A percentile compares a stretch with the other conserved stretches of the same genome.
Evolutionary conservation across 92 coral and sea anemone species (phyloP).

Genomic region (Heliopora coerulea): DNA sequence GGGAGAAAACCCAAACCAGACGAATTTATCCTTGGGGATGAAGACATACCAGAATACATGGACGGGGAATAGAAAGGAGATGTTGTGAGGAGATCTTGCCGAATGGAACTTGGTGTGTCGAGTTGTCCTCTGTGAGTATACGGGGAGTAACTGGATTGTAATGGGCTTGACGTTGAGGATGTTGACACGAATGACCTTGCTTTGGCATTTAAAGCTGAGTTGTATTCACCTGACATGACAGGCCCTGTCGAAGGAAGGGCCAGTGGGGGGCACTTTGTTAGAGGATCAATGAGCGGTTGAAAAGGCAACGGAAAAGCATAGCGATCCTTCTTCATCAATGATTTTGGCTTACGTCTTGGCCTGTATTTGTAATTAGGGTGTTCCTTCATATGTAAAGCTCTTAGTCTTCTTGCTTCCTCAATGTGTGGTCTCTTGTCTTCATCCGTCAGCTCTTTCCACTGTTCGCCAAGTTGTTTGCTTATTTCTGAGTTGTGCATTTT

Average conservation of each 20-base stretch:
- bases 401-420: conserved; percentile 90
- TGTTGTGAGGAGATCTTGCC: conserved; percentile 81
- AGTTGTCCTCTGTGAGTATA: conserved; percentile 62
- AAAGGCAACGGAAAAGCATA: conserved; percentile 95
- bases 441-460: conserved; percentile 95
- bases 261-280: conserved; percentile 63
- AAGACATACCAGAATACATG: conserved; percentile 66
- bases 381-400: conserved; percentile 98
- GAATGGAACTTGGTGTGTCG: conserved; percentile 79
- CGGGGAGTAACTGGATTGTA: conserved; percentile 56
- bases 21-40: conserved; percentile 69
- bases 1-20: conserved; percentile 73
- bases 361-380: conserved; percentile 97
- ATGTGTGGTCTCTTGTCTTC: conserved; percentile 89
- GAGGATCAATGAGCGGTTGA: conserved; percentile 82
- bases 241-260: conserved; percentile 69
- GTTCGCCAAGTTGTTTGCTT: conserved; percentile 93
- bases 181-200: conserved; percentile 85
- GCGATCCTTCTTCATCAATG: conserved; percentile 94
- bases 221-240: conserved; percentile 71
- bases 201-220: conserved; percentile 58
- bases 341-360: conserved; percentile 98
- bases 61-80: conserved; percentile 75
- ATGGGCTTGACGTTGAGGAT: conserved; percentile 66
- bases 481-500: conserved; percentile 99